Percentiles rank a stretch among this genome's conserved stretches.
Evolutionary conservation across 2,888 invertebrate genomes (phyloP).

Genomic region (Drosophila ustulata): DNA sequence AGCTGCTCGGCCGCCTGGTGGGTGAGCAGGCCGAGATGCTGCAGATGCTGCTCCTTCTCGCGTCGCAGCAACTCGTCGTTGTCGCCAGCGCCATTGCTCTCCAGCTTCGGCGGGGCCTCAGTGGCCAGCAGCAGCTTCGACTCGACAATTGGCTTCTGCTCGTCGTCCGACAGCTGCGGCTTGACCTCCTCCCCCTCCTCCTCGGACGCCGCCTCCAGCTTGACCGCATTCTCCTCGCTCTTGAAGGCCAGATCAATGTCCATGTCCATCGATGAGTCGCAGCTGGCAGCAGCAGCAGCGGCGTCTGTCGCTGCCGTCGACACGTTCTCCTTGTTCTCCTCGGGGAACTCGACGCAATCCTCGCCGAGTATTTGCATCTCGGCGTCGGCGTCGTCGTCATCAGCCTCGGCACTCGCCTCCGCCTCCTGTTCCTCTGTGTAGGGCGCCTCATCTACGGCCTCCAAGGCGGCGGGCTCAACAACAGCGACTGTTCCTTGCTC

Average conservation of each 20-base stretch:
- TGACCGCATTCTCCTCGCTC: constrained; percentile 19
- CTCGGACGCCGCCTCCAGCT: constrained; percentile 7
- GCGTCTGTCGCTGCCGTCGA: constrained; percentile 48
- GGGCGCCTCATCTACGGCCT: constrained; percentile 13
- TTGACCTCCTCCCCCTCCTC: neutral
- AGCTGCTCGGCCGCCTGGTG: constrained; percentile 90
- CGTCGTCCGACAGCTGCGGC: constrained; percentile 40
- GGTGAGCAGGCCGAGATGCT: constrained; percentile 91
- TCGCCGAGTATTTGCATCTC: constrained; percentile 31
- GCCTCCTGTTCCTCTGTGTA: constrained; percentile 51
- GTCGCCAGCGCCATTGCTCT: constrained; percentile 32
- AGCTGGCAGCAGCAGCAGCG: constrained; percentile 25
- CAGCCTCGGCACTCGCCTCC: constrained; percentile 28
- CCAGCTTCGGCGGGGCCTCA: constrained; percentile 1
- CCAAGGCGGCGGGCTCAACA: neutral
- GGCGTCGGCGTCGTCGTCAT: constrained; percentile 29
- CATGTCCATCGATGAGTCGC: constrained; percentile 28
- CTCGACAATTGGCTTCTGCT: constrained; percentile 55
- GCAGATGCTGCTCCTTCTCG: constrained; percentile 90
- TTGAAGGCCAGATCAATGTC: constrained; percentile 43
- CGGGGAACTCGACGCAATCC: constrained; percentile 39
- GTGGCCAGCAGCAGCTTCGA: constrained; percentile 31
- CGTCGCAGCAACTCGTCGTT: constrained; percentile 88
- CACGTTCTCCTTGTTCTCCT: constrained; percentile 68
- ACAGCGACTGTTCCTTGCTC: neutral